These are phyloP conservation scores for Tachuris rubrigastra DNA, from an alignment of 2,113 vertebrate species.

Conservation along the genomic window DNA sequence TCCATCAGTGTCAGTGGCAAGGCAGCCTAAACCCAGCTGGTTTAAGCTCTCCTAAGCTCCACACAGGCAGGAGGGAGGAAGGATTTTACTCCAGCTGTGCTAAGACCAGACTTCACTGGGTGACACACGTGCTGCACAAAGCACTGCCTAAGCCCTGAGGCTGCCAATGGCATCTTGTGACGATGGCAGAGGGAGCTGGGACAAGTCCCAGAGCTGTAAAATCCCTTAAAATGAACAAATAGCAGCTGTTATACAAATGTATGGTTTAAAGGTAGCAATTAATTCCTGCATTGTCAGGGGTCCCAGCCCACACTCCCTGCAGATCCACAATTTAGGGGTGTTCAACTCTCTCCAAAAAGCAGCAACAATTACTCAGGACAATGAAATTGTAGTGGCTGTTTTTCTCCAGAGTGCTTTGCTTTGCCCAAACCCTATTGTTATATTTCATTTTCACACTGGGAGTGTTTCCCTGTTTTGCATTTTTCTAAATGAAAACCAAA, in stretches of 20 bases:
- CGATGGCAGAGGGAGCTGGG: neutral
- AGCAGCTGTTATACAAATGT: neutral
- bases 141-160: neutral
- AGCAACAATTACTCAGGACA: neutral
- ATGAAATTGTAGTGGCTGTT: neutral
- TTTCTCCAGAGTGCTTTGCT: neutral
- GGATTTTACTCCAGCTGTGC: neutral
- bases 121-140: neutral
- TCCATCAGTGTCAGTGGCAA: neutral
- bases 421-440: neutral
- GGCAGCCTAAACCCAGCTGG: neutral
- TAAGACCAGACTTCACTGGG: neutral
- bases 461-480: neutral
- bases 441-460: neutral
- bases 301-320: neutral
- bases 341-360: neutral
- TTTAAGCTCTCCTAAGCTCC: neutral
- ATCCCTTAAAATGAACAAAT: conserved; percentile 5
- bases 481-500: conserved; percentile 19
- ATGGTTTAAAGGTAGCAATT: neutral
- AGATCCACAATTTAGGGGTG: neutral
- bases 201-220: neutral
- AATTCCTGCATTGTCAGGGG: neutral
- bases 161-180: neutral
- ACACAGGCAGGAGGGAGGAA: rapidly evolving